Base-by-base conservation (phyloP, 2,888 invertebrate species). In the Oscheius sp. region DNA sequence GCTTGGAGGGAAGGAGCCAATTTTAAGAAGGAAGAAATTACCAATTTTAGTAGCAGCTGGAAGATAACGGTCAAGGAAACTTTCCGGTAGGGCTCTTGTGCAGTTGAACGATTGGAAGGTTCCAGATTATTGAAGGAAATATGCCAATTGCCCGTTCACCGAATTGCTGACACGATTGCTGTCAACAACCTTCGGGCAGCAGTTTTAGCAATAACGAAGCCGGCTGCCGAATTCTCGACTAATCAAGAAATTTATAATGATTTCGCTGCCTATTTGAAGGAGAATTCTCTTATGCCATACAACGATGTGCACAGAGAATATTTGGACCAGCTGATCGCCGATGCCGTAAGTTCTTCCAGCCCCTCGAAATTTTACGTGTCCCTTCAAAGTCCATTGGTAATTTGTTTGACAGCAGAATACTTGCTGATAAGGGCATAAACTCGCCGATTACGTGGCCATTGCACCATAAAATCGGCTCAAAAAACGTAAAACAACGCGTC, bases 251-350 rank as follows among this genome's bases (percentile, higher is more conserved):
- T 23, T 12, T 58, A 45, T 45, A 45, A 7, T 3, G 59, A 56
- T 13, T 69, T 69, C 21, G 69, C 69, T n/a, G 69, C 58, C n/a
- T 69, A 58, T 25, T 45, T 78, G 27, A 53, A 55, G 25, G 52
- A 73, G 52, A 59, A 77, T 58, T 74, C 72, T 16, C 59, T 77
- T 43, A 12, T 72, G 13, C 68, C 71, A 16, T 68, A 61, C 73
- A 78, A 75, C 64, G 76, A 78, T 58, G 58, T 55, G 29, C 70
- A 74, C 55, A 68, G 52, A n/a, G 61, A 72, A 43, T 76, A 76
- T 53, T 29, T 78, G 16, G 68, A 78, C 12, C 56, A 64, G 25
- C 21, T 61, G 27, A 78, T 78, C 12, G 23, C 35, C 2, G 52
- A 76, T 27, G 73, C 58, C 45, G 70, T 70, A 21, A 66, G 3